Evolutionary conservation across 2,113 vertebrate genomes (phyloP), one percentile per base, ranked within the genome.

Genomic region (Noturus placidus): DNA sequence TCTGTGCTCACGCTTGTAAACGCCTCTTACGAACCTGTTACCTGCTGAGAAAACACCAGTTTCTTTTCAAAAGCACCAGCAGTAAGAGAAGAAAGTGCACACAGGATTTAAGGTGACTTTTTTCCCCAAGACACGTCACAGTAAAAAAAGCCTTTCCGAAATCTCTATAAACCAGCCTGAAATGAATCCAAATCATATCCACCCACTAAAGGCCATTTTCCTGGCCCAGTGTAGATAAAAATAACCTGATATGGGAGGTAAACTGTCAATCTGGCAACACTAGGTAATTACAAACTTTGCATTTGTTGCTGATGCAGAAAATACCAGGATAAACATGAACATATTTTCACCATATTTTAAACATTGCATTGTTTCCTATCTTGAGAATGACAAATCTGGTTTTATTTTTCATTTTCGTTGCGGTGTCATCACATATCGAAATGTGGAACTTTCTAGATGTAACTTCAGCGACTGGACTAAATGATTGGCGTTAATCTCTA

Each of bases 151-250:
- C 72, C 50, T 56, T 54, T 79, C 5, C 25, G 56, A 57, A 80
- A 80, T 80, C 20, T 81, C 79, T 25, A 14, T 38, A 13, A 59
- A 59, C 17, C 30, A 81, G 38, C n/a, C 15, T 54, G 33, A 81
- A 81, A 81, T 25, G 20, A 57, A 59, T 35, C 19, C 79, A 81
- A 81, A 81, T 81, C 30, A 14, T 81, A 81, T 59, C 54, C 79
- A 57, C 79, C 79, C 79, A 59, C 79, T 14, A 35, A 25, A 25
- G 56, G 54, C 54, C 30, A 57, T 33, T 81, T 59, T 5, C 13
- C 54, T 2, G 10, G 56, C 30, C 30, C 9, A 79, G 19, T 59
- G 56, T 25, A 33, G 79, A 35, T 81, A 81, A 81, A 81, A 81
- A 81, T 81, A 81, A 81, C 33, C 76, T 9, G 50, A 79, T 54